Evolutionary conservation across 2,797 vertebrate species (phyloP).

Genomic region (Sebastes oblongus): DNA sequence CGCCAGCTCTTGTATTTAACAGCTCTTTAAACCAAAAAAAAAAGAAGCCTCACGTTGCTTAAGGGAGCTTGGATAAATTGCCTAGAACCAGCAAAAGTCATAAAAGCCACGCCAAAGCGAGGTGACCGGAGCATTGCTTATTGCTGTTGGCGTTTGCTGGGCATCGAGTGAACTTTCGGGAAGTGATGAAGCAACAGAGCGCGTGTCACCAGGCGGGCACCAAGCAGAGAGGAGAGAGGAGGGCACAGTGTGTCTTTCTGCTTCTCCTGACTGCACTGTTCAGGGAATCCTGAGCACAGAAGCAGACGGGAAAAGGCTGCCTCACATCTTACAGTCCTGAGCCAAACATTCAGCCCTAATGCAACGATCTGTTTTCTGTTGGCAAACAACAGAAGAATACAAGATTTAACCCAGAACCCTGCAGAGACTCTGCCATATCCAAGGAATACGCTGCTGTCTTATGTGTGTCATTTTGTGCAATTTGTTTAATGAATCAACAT

Average conservation of each 20-base stretch:
- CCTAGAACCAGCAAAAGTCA: slow-evolving; percentile 33
- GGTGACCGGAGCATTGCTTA: slow-evolving; percentile 54
- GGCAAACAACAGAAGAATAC: too few species aligned
- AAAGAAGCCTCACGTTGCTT: slow-evolving; percentile 26
- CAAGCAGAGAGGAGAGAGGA: slow-evolving; percentile 14
- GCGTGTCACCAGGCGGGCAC: slow-evolving; percentile 42
- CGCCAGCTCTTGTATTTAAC: slow-evolving; percentile 49
- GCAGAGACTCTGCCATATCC: neutral
- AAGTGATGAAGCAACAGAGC: slow-evolving; percentile 63
- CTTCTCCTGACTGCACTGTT: neutral
- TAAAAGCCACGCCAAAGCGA: slow-evolving; percentile 41
- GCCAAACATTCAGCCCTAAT: neutral
- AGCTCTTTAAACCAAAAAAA: slow-evolving; percentile 35
- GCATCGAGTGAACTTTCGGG: slow-evolving; percentile 56
- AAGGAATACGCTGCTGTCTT: neutral
- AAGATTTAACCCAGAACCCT: too few species aligned
- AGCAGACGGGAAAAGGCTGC: neutral
- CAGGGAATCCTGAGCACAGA: neutral
- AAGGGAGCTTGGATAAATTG: slow-evolving; percentile 46
- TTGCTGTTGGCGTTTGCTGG: slow-evolving; percentile 64
- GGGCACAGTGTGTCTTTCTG: neutral
- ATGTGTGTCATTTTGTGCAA: neutral
- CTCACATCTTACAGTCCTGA: neutral
- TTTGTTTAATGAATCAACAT: neutral
- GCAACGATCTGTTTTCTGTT: neutral